Base-by-base conservation (phyloP, 1,140 invertebrate genomes). In the Eciton burchellii region DNA sequence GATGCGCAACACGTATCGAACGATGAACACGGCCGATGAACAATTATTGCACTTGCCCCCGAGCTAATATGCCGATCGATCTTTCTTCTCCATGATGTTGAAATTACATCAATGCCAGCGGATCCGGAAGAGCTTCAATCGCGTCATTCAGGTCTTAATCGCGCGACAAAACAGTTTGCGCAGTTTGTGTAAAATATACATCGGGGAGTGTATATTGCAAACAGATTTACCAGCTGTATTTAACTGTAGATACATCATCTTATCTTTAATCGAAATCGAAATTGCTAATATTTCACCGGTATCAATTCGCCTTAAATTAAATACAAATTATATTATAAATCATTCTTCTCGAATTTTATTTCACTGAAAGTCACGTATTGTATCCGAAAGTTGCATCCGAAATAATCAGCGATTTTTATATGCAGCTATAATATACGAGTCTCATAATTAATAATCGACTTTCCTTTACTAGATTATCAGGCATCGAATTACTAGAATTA, bases 11-110 rank as follows among this genome's bases (percentile, higher is more conserved):
- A 6, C 49, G 29, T 88, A 87, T 84, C 86, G 65, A 82, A 26
- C 76, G 71, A 84, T 88, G n/a, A n/a, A n/a, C 76, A 87, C 85
- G 65, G 82, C 14, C 57, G 56, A 83, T 84, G 82, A 84, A 43
- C 86, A 87, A 88, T 81, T 84, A 87, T 84, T 79, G 65, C 52
- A 49, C 12, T 21, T 62, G 52, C n/a, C 56, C 3, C 21, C 49
- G 21, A 57, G 62, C n/a, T 45, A 72, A 59, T n/a, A n/a, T 86
- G 43, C 12, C 29, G 68, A 19, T 29, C 56, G 43, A 73, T 26
- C 72, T 83, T 77, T 79, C 60, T 77, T 79, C 60, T 77, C 56
- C 56, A 35, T 54, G 24, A 79, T 57, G 63, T 70, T 79, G 57
- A 41, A 66, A 59, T 66, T 81, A 60, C 52, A 54, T 47, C 65